These are phyloP conservation scores for Drosophila rubida DNA, from an alignment of 2,888 invertebrate species.

Conservation along the genomic window DNA sequence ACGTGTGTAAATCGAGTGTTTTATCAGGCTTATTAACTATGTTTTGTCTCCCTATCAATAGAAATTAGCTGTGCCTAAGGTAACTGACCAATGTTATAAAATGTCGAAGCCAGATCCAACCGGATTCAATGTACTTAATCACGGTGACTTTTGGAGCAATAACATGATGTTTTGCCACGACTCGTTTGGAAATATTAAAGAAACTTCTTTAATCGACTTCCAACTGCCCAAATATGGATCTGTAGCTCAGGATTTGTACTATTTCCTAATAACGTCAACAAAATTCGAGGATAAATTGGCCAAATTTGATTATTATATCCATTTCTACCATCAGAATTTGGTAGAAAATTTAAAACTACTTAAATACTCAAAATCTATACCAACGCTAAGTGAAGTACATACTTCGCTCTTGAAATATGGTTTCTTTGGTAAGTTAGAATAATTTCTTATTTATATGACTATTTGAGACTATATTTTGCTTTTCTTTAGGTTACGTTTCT, in stretches of 20 bases:
- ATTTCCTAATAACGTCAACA: slow-evolving; percentile 79
- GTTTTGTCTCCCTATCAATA: neutral
- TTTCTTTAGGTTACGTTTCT: slow-evolving; percentile 51
- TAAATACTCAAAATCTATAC: slow-evolving; percentile 70
- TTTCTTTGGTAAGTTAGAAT: slow-evolving; percentile 65
- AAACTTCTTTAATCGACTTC: slow-evolving; percentile 77
- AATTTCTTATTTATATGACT: neutral
- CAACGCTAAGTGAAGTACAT: slow-evolving; percentile 72
- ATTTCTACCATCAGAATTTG: slow-evolving; percentile 76
- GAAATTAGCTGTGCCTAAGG: slow-evolving; percentile 39
- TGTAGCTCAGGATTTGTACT: slow-evolving; percentile 76
- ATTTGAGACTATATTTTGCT: neutral
- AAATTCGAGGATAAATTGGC: slow-evolving; percentile 71
- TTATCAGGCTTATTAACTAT: neutral
- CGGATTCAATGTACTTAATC: slow-evolving; percentile 71
- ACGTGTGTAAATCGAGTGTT: neutral
- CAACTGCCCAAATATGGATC: slow-evolving; percentile 75
- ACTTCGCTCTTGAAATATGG: slow-evolving; percentile 66
- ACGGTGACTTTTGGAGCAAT: slow-evolving; percentile 79
- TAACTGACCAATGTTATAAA: slow-evolving; percentile 17
- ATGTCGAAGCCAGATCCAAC: slow-evolving; percentile 38
- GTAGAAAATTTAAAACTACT: slow-evolving; percentile 67
- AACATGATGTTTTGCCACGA: slow-evolving; percentile 79
- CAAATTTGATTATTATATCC: slow-evolving; percentile 79
- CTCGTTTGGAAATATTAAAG: slow-evolving; percentile 55